Conservation (phyloP, 2,113 vertebrate genomes). For the Muscicapa adusta region DNA sequence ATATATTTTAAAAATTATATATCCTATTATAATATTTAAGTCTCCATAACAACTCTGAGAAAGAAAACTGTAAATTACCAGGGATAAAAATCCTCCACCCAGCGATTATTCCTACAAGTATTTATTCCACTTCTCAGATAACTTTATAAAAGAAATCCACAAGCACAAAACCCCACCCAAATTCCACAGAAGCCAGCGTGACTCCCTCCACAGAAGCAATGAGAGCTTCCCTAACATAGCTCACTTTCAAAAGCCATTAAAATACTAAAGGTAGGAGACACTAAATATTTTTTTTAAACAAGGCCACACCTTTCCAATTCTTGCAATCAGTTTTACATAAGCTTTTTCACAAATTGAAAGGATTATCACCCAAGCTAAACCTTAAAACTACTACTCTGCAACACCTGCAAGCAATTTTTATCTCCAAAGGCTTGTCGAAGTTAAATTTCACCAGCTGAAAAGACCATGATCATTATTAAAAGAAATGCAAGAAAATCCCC, state of each 20-base stretch:
- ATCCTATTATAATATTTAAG: neutral
- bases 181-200: neutral
- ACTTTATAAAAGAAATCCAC: neutral
- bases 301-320: neutral
- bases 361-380: neutral
- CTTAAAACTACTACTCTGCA: neutral
- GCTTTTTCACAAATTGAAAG: neutral
- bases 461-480: neutral
- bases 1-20: neutral
- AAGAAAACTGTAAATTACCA: neutral
- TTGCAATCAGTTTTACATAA: neutral
- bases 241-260: neutral
- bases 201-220: neutral
- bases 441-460: neutral
- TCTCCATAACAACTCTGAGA: neutral
- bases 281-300: neutral
- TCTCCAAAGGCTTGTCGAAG: neutral
- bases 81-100: neutral
- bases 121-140: neutral
- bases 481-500: neutral
- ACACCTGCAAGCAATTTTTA: conserved; percentile 7
- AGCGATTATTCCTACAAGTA: neutral
- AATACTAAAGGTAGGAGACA: neutral
- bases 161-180: neutral
- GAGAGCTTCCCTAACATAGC: neutral